Base-by-base conservation (phyloP, 2,113 vertebrate genomes). In the Gymnorhina tibicen region DNA sequence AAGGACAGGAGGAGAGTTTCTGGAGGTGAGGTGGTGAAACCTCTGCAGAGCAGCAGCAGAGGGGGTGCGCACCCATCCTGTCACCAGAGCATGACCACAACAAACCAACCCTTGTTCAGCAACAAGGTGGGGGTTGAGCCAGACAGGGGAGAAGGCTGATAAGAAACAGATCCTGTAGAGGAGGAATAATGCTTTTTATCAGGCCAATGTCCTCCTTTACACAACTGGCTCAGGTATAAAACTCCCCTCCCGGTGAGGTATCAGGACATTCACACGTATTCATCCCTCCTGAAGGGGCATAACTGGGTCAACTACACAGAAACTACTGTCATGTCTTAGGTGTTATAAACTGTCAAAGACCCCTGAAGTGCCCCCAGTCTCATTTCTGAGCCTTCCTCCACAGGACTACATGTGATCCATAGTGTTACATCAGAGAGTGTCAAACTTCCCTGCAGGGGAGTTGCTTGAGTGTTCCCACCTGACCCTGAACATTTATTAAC, bases 11-110 rank as follows among this genome's bases (percentile, higher is more conserved):
- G 12, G 15, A 42, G 39, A 52, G 37, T 9, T 52, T 42, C 42
- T 52, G 32, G 37, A 42, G 21, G 16, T 20, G 16, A 30, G 58
- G 30, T 77, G 55, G 16, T 58, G 44, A 58, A 50, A 42, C 35
- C 58, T 42, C 46, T 70, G 20, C 39, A 6, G 10, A 42, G 50
- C 20, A 52, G 21, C 24, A 52, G 55, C 37, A 42, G 33, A 70
- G 20, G 6, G 15, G 7, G 9, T 24, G 12, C 3, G 0, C 9
- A 41, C 23, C 22, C 30, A 23, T 28, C 23, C 9, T 1, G 2
- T 35, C 30, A 28, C 46, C 55, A 60, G 44, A 42, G 55, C 4
- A 6, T 27, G 44, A 28, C 35, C 21, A 5, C 9, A 19, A 18
- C 24, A 83, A 60, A 42, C 4, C 19, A 60, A 13, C 24, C 3